Evolutionary conservation across 2,113 vertebrate genomes (phyloP), one percentile per base, ranked within the genome.

Genomic region (Puma concolor): DNA sequence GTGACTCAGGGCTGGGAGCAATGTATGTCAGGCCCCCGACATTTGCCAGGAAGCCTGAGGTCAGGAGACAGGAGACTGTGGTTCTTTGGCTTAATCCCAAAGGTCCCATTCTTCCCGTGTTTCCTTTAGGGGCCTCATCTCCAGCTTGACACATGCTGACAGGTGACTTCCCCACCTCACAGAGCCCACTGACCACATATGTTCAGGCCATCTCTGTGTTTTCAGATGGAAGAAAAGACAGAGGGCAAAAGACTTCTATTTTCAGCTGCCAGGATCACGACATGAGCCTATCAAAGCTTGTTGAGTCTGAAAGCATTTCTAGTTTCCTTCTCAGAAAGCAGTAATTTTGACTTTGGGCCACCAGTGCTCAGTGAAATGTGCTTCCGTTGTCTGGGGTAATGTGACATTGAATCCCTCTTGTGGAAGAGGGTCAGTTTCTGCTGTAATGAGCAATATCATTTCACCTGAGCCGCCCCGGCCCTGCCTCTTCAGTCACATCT

Each of bases 321-420:
- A 17, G 85, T 54, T 86, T 91, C 44, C 91, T 95, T 88, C 91
- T 96, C 52, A 48, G 89, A 88, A 67, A 74, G 66, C 85, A 63
- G 72, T 23, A 33, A 33, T 95, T 77, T 93, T 97, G 81, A 91
- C 50, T 94, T 52, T 10, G 91, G 82, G 93, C 96, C 48, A 4
- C 17, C 2, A 60, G 57, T 77, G 76, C 85, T 79, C 38, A 0
- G 33, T 16, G 87, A 48, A 69, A 19, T 21, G 5, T 69, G 90
- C 57, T 74, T 81, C 82, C 9, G 1, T 87, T 48, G 54, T 94
- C 33, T 5, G 3, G 74, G 87, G 74, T 64, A 50, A 71, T 1
- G 0, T 4, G 72, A 11, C 8, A 0, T 50, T 7, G 25, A 60
- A 8, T 63, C 74, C 41, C 13, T 50, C 66, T 54, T 16, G 31